phyloP scores from a whole-genome alignment of 2,888 invertebrate species.

The Aporophyla nigra region DNA sequence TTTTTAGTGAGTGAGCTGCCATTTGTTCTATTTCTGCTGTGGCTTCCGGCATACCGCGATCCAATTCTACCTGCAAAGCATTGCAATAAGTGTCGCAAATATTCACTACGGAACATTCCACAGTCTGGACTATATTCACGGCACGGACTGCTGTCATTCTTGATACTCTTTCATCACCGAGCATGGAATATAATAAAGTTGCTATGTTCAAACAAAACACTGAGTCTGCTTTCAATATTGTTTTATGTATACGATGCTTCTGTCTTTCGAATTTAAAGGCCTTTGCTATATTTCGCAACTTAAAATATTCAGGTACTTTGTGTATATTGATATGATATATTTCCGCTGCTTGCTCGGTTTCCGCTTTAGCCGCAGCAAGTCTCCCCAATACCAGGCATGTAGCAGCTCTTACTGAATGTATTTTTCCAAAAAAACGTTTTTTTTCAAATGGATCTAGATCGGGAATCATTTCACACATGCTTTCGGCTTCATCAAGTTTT shows the following conservation, averaged over 20 bases:
- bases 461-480: slow-evolving; percentile 71
- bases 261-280: slow-evolving; percentile 72
- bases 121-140: slow-evolving; percentile 79
- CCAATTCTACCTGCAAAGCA: slow-evolving; percentile 85
- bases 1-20: slow-evolving; percentile 76
- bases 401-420: slow-evolving; percentile 82
- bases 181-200: slow-evolving; percentile 78
- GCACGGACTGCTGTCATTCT: slow-evolving; percentile 79
- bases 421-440: slow-evolving; percentile 80
- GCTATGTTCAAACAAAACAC: slow-evolving; percentile 84
- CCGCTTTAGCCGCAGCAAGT: slow-evolving; percentile 75
- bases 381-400: slow-evolving; percentile 76
- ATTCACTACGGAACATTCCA: slow-evolving; percentile 81
- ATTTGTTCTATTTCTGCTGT: slow-evolving; percentile 82
- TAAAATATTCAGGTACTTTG: slow-evolving; percentile 77
- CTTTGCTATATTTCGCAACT: slow-evolving; percentile 71
- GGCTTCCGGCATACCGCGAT: slow-evolving; percentile 79
- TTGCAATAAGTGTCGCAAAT: slow-evolving; percentile 87
- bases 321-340: slow-evolving; percentile 80
- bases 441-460: slow-evolving; percentile 71
- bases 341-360: slow-evolving; percentile 79
- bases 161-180: slow-evolving; percentile 80
- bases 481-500: slow-evolving; percentile 82
- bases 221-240: slow-evolving; percentile 78
- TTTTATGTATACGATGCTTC: slow-evolving; percentile 75